These are phyloP conservation scores for Catostomus latipinnis DNA, from an alignment of 2,797 vertebrate species.

Conservation along the genomic window DNA sequence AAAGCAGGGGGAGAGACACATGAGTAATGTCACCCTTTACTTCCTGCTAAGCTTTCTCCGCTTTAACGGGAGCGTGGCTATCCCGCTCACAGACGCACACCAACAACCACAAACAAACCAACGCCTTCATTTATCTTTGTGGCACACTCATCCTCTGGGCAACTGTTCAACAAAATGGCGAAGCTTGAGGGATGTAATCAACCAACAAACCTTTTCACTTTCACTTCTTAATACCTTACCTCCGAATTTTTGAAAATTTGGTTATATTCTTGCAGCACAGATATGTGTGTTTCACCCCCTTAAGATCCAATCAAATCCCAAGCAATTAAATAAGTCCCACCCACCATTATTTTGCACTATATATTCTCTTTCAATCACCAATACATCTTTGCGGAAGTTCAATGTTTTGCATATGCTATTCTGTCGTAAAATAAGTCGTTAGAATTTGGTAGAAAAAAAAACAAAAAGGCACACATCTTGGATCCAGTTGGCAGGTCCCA, in stretches of 20 bases:
- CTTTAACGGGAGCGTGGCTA: slow-evolving; percentile 52
- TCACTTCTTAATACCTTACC: slow-evolving; percentile 5
- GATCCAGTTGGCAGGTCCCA: too few relatives aligned
- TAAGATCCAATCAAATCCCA: too few relatives aligned
- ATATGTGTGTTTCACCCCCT: too few relatives aligned
- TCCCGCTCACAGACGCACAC: slow-evolving; percentile 28
- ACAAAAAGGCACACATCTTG: background rate
- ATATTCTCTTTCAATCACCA: too few relatives aligned
- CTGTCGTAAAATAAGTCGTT: too few relatives aligned
- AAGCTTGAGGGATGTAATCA: slow-evolving; percentile 24
- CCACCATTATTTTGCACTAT: too few relatives aligned
- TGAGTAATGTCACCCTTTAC: slow-evolving; percentile 38
- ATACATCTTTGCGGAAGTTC: too few relatives aligned
- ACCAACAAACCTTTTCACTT: background rate
- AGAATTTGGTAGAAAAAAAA: too few relatives aligned
- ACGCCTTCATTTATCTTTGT: slow-evolving; percentile 56
- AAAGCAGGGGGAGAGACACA: slow-evolving; percentile 26
- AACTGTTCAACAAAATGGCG: slow-evolving; percentile 16
- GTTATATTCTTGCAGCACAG: too few relatives aligned
- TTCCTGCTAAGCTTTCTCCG: slow-evolving; percentile 50
- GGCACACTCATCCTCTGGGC: slow-evolving; percentile 37
- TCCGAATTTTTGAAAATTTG: too few relatives aligned
- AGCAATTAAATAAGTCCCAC: too few relatives aligned
- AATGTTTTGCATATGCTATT: too few relatives aligned
- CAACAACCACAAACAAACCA: slow-evolving; percentile 36